phyloP scores from a whole-genome alignment of 2,797 vertebrate genomes.

The Vipera ursinii region DNA sequence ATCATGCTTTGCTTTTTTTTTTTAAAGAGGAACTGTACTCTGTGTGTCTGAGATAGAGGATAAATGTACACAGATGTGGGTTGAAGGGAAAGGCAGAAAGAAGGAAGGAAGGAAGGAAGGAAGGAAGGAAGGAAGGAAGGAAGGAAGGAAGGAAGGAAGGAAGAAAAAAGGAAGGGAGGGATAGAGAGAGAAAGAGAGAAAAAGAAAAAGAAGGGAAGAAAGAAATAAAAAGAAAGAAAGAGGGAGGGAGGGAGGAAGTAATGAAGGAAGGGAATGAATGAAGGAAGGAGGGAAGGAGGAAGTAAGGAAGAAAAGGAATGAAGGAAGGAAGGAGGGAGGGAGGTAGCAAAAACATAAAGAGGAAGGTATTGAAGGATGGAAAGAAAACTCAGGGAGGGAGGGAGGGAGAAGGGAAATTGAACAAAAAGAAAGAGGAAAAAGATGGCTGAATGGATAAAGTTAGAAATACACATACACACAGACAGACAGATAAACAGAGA shows the following conservation, averaged over 20 bases:
- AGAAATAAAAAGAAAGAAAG: not conserved
- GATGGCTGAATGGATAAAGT: not conserved
- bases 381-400: too few species aligned
- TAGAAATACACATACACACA: not conserved
- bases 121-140: fast-evolving
- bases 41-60: not conserved
- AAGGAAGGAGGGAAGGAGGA: not conserved
- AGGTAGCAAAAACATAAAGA: too few species aligned
- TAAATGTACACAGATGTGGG: not conserved
- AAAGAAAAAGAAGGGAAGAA: not conserved
- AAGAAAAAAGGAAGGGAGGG: not conserved
- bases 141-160: not conserved
- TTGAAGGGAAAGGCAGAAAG: too few species aligned
- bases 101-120: too few species aligned
- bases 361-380: too few species aligned
- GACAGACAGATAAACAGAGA: not conserved
- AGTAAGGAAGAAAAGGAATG: too few species aligned
- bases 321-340: too few species aligned
- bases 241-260: not conserved
- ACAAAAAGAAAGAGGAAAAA: not conserved
- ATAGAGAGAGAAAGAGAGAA: fast-evolving
- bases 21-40: not conserved
- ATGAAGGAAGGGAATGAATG: too few species aligned
- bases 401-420: not conserved
- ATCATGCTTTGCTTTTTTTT: not conserved